Percentiles rank a stretch among this genome's conserved stretches.
These are phyloP conservation scores for Drosophila imparisetae DNA, from an alignment of 2,888 invertebrate species.

Conservation along the genomic window DNA sequence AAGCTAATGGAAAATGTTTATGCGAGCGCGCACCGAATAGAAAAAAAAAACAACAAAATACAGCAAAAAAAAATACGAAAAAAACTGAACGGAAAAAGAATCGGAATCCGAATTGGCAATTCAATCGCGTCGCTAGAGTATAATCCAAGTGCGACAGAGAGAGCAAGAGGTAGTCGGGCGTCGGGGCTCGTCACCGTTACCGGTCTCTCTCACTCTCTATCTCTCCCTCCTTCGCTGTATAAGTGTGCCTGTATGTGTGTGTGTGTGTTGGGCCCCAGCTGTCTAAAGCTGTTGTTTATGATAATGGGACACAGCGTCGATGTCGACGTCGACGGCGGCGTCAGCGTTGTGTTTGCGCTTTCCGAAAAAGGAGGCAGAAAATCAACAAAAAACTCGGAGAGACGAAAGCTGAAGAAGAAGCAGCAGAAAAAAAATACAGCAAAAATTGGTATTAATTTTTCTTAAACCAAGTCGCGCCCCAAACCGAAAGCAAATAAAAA, in stretches of 20 bases:
- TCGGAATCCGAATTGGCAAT: conserved; percentile 60
- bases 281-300: conserved; percentile 79
- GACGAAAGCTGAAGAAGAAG: neutral
- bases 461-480: conserved; percentile 52
- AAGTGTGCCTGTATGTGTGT: neutral
- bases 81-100: conserved; percentile 40
- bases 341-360: conserved; percentile 57
- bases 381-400: conserved; percentile 38
- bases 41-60: conserved; percentile 3
- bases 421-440: conserved; percentile 8
- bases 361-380: conserved; percentile 30
- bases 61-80: conserved; percentile 3
- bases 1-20: conserved; percentile 69
- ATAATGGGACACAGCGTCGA: conserved; percentile 59
- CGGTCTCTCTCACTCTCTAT: neutral
- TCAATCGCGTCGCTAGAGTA: conserved; percentile 36
- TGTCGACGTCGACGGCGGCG: conserved; percentile 21
- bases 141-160: conserved; percentile 56
- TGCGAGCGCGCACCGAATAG: conserved; percentile 16
- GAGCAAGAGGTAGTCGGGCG: conserved; percentile 31
- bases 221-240: neutral
- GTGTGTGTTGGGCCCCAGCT: conserved; percentile 60
- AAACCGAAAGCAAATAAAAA: conserved; percentile 32
- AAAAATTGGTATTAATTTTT: conserved; percentile 52
- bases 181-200: conserved; percentile 31